Conservation (phyloP, 1,140 invertebrate genomes). For the Aleiodes sp. region DNA sequence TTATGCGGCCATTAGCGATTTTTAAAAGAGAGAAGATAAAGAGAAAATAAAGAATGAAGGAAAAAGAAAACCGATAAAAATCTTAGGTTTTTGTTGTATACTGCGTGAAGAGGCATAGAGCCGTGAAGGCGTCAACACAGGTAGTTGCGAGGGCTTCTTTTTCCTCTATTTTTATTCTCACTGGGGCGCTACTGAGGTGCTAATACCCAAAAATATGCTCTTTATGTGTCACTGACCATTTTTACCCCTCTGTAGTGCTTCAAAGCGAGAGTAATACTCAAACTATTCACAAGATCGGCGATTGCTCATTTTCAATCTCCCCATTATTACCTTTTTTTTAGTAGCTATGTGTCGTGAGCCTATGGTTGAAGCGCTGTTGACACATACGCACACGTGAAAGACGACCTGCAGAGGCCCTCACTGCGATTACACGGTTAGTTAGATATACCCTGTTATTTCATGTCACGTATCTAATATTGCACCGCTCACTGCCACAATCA, state of each 20-base stretch:
- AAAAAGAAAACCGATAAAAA: no score
- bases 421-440: constrained; percentile 65
- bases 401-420: constrained; percentile 53
- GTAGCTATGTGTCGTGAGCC: neutral
- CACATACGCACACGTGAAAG: constrained; percentile 15
- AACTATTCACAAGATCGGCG: neutral
- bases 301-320: constrained; percentile 22
- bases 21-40: constrained; percentile 31
- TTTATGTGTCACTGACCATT: constrained; percentile 66
- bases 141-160: constrained; percentile 50
- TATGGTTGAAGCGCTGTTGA: no score
- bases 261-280: neutral
- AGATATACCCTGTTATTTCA: constrained; percentile 59
- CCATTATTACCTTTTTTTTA: neutral
- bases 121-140: constrained; percentile 55
- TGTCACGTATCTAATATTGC: constrained; percentile 14
- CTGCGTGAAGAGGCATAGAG: constrained; percentile 45
- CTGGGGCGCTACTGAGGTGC: constrained; percentile 19
- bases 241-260: constrained; percentile 47
- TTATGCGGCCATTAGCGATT: constrained; percentile 51
- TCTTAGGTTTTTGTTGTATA: constrained; percentile 48
- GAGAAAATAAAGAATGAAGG: no score
- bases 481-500: constrained; percentile 1
- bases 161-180: no score
- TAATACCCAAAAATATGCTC: constrained; percentile 64